phyloP scores from a whole-genome alignment of 2,888 invertebrate species.

The Carterocephalus palaemon region DNA sequence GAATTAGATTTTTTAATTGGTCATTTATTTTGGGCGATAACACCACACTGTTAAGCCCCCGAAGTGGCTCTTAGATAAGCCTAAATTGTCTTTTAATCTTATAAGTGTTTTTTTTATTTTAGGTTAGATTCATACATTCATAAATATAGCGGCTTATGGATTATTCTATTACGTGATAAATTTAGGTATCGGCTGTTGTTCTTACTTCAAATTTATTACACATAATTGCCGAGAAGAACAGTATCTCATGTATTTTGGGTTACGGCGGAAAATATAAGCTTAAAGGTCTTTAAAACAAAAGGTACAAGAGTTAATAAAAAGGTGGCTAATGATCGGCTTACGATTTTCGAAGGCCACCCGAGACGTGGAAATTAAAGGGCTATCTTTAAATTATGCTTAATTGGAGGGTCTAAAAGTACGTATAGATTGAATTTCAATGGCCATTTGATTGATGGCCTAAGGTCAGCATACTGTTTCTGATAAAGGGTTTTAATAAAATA shows the following conservation, averaged over 20 bases:
- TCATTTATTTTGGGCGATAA: conserved; percentile 75
- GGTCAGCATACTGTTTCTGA: conserved; percentile 46
- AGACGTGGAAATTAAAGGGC: conserved; percentile 73
- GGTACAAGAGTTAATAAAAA: conserved; percentile 57
- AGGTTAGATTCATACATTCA: conserved; percentile 13
- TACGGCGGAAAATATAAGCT: conserved; percentile 60
- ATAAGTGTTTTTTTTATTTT: conserved; percentile 23
- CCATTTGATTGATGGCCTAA: conserved; percentile 69
- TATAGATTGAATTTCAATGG: conserved; percentile 72
- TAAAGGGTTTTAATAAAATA: conserved; percentile 49
- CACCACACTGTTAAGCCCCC: conserved; percentile 52
- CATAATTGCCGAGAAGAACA: conserved; percentile 68
- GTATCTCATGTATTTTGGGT: conserved; percentile 75
- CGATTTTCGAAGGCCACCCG: conserved; percentile 71
- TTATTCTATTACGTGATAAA: conserved; percentile 36
- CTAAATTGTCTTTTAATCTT: conserved; percentile 42
- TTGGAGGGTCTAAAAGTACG: conserved; percentile 69
- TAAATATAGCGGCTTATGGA: conserved; percentile 24
- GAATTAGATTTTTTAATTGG: conserved; percentile 77
- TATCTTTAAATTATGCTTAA: conserved; percentile 77
- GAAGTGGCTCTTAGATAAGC: conserved; percentile 52
- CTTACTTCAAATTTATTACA: conserved; percentile 72
- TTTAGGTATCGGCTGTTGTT: conserved; percentile 63
- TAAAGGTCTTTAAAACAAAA: conserved; percentile 71
- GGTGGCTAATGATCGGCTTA: conserved; percentile 69